These are phyloP conservation scores for Scaptomyza caliginosa DNA, from an alignment of 2,888 invertebrate species.

Conservation along the genomic window DNA sequence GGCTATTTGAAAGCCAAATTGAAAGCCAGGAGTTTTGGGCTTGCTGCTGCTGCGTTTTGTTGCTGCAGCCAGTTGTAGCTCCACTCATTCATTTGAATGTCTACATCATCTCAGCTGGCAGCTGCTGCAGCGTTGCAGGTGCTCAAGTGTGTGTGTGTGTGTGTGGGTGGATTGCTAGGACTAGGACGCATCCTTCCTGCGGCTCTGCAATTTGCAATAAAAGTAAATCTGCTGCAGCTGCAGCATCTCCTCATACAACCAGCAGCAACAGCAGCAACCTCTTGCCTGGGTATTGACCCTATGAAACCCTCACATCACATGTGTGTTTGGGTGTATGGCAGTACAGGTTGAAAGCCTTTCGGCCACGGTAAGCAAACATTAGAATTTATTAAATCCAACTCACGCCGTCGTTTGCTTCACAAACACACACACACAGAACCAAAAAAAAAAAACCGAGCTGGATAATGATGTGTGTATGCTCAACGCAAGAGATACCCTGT, in stretches of 20 bases:
- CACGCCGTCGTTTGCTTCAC: conserved; percentile 16
- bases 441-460: conserved; percentile 1
- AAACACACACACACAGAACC: conserved; percentile 23
- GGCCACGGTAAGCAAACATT: conserved; percentile 77
- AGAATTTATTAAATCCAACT: conserved; percentile 77
- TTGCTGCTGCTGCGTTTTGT: background rate
- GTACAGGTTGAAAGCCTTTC: conserved; percentile 66
- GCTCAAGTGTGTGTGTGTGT: background rate
- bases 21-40: conserved; percentile 4
- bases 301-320: conserved; percentile 2
- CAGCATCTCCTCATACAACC: conserved; percentile 9
- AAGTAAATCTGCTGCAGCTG: conserved; percentile 67
- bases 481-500: conserved; percentile 10
- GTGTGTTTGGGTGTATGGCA: conserved; percentile 44
- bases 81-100: conserved; percentile 70
- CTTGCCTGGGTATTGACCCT: conserved; percentile 8
- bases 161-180: conserved; percentile 21
- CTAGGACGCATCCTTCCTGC: conserved; percentile 43
- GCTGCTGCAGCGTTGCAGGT: conserved; percentile 6
- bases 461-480: background rate
- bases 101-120: conserved; percentile 56
- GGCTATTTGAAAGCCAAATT: conserved; percentile 10
- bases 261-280: background rate
- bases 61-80: conserved; percentile 23
- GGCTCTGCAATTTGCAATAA: conserved; percentile 74